Evolutionary conservation across 2,888 invertebrate species (phyloP), one percentile per base, ranked within the genome.

Genomic region (Phengaris alcon): DNA sequence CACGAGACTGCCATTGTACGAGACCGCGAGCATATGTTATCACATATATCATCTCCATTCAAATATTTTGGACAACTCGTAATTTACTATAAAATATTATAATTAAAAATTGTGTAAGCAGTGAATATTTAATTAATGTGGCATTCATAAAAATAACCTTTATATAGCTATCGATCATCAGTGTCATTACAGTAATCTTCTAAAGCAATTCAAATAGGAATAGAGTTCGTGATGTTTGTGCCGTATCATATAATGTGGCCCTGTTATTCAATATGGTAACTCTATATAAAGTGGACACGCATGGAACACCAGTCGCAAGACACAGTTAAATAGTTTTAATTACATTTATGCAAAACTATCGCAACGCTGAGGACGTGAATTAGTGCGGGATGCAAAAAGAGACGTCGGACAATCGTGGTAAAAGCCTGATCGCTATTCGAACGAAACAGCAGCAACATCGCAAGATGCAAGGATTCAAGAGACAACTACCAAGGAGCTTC

Each of bases 221-320:
- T 52, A 88, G 89, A 88, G 86, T 90, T 85, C 90, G 85, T 85
- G 90, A 90, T 90, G 35, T 64, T 64, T 64, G 89, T 91, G 89
- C 89, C 87, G 90, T 92, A 90, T 89, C 89, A 90, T 88, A 88
- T 85, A 84, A 83, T 80, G 83, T 85, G 85, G 85, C 93, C 91
- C 91, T 89, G 92, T 87, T 84, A 92, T 81, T 79, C 79, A 87
- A 92, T 90, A 92, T 85, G 83, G 91, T 84, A 85, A 92, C 88
- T 84, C 81, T 85, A 93, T 90, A 85, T 78, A 82, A 85, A 84
- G 82, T 85, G 83, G 85, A 88, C 84, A 89, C 87, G 86, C 86
- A 86, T 89, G 88, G 79, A 85, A 87, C 86, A 88, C 87, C 82
- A 68, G 70, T 51, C 79, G 84, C 81, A 87, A 82, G 82, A 88